These are phyloP conservation scores for Peromyscus maniculatus DNA, from an alignment of 2,113 vertebrate species.

Conservation along the genomic window DNA sequence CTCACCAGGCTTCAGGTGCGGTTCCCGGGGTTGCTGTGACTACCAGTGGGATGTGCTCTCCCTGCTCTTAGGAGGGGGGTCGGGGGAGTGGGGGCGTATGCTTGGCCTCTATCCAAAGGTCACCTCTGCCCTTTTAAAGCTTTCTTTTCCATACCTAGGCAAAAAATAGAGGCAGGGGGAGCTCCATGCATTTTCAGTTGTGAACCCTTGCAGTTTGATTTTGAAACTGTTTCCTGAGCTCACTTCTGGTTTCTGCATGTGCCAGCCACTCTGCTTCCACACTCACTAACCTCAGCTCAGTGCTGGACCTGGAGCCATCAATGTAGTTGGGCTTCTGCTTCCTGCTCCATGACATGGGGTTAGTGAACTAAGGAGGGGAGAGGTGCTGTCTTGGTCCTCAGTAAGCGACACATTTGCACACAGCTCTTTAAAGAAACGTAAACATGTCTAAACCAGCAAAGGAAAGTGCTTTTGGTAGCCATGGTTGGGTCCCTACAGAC, in stretches of 20 bases:
- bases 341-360: neutral
- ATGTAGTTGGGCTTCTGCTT: neutral
- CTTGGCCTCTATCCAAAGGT: neutral
- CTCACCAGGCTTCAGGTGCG: accelerated
- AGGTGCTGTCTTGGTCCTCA: neutral
- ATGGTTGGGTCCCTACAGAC: neutral
- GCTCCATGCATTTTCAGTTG: neutral
- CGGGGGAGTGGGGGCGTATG: no score
- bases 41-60: neutral
- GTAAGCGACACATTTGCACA: neutral
- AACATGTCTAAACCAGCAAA: neutral
- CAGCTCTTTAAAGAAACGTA: neutral
- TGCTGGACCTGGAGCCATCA: neutral
- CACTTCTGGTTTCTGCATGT: neutral
- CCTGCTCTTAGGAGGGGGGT: neutral
- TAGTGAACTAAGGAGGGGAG: neutral
- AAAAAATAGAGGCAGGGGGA: neutral
- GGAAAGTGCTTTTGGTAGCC: neutral
- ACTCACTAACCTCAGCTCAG: neutral
- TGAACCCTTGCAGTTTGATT: slow-evolving; percentile 17
- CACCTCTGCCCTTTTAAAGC: neutral
- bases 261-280: neutral
- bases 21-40: neutral
- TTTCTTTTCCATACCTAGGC: neutral
- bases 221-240: neutral